Evolutionary conservation across 1,140 invertebrate genomes (phyloP).

Genomic region (Pristionchus pacificus): DNA sequence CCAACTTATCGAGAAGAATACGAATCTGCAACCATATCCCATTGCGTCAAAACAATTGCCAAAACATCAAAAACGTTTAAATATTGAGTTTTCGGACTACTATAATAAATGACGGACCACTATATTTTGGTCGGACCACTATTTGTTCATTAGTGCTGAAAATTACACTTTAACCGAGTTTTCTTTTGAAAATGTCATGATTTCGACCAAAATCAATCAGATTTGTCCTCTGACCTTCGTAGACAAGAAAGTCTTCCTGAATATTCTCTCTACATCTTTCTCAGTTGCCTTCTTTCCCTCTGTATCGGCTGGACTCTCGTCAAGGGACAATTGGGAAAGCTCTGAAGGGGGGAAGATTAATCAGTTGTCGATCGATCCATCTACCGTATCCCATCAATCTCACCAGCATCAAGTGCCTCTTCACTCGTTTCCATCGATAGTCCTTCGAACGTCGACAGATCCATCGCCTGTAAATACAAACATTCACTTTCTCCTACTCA

Average conservation of each 20-base stretch:
- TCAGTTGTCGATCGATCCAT: not conserved
- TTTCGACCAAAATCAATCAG: not conserved
- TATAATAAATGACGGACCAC: too few species aligned
- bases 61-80: too few species aligned
- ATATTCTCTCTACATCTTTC: not conserved
- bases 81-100: too few species aligned
- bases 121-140: too few species aligned
- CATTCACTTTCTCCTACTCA: not conserved
- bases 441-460: not conserved
- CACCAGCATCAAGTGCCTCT: not conserved
- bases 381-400: not conserved
- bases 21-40: conserved; percentile 10
- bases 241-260: not conserved
- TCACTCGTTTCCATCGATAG: not conserved
- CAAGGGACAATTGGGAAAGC: not conserved
- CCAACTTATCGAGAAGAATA: conserved; percentile 7
- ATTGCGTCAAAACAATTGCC: too few species aligned
- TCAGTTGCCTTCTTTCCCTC: not conserved
- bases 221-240: conserved; percentile 1
- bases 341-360: conserved; percentile 11
- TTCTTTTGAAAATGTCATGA: too few species aligned
- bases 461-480: not conserved
- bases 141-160: too few species aligned
- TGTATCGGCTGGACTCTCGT: not conserved
- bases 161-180: too few species aligned